A percentile compares a stretch with the other conserved stretches of the same genome.
phyloP scores from a whole-genome alignment of 2,888 invertebrate species.

The Esperia sulphurella region DNA sequence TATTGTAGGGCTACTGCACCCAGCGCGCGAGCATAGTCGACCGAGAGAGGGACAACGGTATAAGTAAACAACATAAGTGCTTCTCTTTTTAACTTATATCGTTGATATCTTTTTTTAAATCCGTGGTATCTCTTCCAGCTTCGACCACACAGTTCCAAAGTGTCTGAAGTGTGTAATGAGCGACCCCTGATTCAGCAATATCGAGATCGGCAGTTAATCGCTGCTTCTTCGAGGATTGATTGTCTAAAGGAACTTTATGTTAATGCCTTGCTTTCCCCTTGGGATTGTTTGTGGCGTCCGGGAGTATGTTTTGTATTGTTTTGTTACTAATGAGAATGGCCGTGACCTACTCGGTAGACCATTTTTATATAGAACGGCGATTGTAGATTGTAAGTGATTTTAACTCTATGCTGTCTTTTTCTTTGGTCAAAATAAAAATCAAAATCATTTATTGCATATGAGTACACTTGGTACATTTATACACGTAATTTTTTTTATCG shows the following conservation, averaged over 20 bases:
- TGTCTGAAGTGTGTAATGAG: conserved; percentile 23
- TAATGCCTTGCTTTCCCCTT: background rate
- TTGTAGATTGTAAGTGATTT: too few species aligned
- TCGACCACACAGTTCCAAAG: conserved; percentile 7
- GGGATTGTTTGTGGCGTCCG: background rate
- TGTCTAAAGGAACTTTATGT: conserved; percentile 1
- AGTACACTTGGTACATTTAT: too few species aligned
- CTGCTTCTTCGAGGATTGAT: conserved; percentile 18
- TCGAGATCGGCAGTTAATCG: conserved; percentile 24
- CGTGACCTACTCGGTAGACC: background rate
- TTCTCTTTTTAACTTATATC: too few species aligned
- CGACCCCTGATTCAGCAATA: conserved; percentile 33
- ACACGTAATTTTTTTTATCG: too few species aligned
- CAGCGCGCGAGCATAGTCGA: too few species aligned
- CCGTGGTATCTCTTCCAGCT: conserved; percentile 4
- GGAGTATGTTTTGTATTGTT: background rate
- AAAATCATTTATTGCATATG: too few species aligned
- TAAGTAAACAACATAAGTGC: too few species aligned
- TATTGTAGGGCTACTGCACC: too few species aligned
- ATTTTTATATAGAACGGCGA: background rate
- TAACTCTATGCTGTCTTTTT: too few species aligned
- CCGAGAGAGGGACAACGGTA: too few species aligned
- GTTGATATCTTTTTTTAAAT: too few species aligned
- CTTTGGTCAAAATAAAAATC: too few species aligned
- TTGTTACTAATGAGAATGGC: background rate